phyloP scores from a whole-genome alignment of 2,888 invertebrate species.

The Lochmaea capreae region DNA sequence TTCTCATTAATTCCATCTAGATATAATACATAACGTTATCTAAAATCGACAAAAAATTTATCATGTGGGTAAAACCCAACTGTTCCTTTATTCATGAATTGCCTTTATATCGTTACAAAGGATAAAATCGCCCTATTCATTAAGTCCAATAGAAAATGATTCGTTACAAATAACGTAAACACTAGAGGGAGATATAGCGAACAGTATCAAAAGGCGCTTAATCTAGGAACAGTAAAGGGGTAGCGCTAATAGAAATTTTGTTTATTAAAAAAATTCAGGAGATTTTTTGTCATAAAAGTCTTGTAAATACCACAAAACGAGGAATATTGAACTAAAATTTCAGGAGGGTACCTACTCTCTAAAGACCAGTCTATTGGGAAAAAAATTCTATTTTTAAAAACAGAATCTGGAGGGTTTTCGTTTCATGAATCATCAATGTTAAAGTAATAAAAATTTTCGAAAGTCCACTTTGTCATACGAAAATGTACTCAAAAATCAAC shows the following conservation, averaged over 20 bases:
- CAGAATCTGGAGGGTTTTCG: no score
- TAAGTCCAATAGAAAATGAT: constrained; percentile 63
- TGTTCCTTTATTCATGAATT: constrained; percentile 46
- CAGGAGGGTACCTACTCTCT: no score
- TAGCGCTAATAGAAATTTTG: not conserved
- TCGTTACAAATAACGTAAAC: constrained; percentile 65
- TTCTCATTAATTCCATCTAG: constrained; percentile 28
- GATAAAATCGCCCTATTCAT: constrained; percentile 58
- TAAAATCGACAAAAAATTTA: constrained; percentile 34
- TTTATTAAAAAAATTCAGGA: no score
- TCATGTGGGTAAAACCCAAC: constrained; percentile 41
- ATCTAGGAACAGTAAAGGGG: not conserved
- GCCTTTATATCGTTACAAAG: constrained; percentile 47
- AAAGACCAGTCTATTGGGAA: no score
- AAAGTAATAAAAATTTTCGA: no score
- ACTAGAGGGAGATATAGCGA: constrained; percentile 44
- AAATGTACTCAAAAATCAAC: no score
- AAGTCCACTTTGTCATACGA: no score
- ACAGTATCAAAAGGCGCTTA: not conserved
- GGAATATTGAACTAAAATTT: no score
- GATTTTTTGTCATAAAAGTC: no score
- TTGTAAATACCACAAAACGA: no score
- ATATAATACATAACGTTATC: constrained; percentile 19
- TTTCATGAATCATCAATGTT: no score
- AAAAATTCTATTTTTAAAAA: no score